Evolutionary conservation across 2,888 invertebrate genomes (phyloP), one percentile per base, ranked within the genome.

Genomic region (Patella depressa): DNA sequence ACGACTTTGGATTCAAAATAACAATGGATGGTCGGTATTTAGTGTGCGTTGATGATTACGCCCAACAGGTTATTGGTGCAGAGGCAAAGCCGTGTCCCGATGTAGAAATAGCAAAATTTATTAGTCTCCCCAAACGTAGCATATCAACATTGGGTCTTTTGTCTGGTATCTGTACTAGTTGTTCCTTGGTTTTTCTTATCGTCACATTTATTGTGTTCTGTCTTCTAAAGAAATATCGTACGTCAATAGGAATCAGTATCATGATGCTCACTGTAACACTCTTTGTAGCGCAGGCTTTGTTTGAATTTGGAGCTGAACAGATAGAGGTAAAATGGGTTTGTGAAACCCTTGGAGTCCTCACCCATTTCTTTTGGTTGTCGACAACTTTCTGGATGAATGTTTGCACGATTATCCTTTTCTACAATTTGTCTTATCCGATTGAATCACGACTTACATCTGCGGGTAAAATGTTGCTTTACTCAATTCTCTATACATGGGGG

Each of bases 321-420:
- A 71, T 53, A 17, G 55, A 76, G 12, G 54, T 19, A 14, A 53
- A 29, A 5, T 29, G 73, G 54, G 71, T 69, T 2, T 76, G 75
- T 53, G 29, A 24, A 29, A 54, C 71, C 11, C 19, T 71, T 2
- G 75, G 75, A n/a, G 15, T 34, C 14, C n/a, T 71, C n/a, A 53
- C 71, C 34, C 75, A 76, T 57, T 76, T 71, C 29, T 53, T 54
- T 1, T 76, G 75, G 75, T 29, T 76, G 70, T n/a, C 71, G 4
- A 54, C 75, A 5, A 69, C 69, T 9, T 45, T 45, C 15, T 76
- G 75, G 75, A 71, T 76, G 75, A 71, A 71, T 54, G 14, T 55
- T 7, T 76, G 75, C 71, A 71, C 69, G 15, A 53, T 76, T 9
- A 69, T 45, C 71, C 69, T 76, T 54, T 71, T 71, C 72, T 71